These are phyloP conservation scores for Nesoenas mayeri DNA, from an alignment of 2,113 vertebrate genomes.

Conservation along the genomic window DNA sequence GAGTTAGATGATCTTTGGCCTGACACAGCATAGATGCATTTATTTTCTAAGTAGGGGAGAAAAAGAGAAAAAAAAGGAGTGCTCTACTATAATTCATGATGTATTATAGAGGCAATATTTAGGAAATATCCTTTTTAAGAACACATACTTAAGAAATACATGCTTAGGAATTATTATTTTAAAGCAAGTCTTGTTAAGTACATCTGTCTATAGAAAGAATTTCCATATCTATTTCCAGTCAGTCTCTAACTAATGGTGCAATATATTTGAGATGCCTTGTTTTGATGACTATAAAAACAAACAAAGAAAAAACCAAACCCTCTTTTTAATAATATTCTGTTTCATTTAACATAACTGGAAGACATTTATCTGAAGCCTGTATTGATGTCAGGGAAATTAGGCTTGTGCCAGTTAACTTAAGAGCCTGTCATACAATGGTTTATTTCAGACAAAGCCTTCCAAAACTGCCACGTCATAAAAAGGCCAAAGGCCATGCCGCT, in stretches of 20 bases:
- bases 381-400: constrained; percentile 29
- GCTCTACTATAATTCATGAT: neutral
- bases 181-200: neutral
- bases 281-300: neutral
- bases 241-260: neutral
- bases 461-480: constrained; percentile 14
- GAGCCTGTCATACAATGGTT: constrained; percentile 12
- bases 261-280: neutral
- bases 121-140: neutral
- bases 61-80: neutral
- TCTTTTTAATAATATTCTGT: neutral
- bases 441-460: constrained; percentile 52
- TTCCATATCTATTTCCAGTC: neutral
- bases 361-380: neutral
- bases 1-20: neutral
- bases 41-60: neutral
- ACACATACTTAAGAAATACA: neutral
- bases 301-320: accelerated
- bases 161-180: neutral
- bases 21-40: neutral
- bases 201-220: neutral
- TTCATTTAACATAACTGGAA: neutral
- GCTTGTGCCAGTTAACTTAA: constrained; percentile 27
- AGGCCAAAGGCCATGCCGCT: constrained; percentile 37
- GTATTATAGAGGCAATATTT: neutral